A percentile compares a stretch with the other conserved stretches of the same genome.
These are phyloP conservation scores for Otolemur garnettii DNA, from an alignment of 2,113 vertebrate genomes.

Conservation along the genomic window DNA sequence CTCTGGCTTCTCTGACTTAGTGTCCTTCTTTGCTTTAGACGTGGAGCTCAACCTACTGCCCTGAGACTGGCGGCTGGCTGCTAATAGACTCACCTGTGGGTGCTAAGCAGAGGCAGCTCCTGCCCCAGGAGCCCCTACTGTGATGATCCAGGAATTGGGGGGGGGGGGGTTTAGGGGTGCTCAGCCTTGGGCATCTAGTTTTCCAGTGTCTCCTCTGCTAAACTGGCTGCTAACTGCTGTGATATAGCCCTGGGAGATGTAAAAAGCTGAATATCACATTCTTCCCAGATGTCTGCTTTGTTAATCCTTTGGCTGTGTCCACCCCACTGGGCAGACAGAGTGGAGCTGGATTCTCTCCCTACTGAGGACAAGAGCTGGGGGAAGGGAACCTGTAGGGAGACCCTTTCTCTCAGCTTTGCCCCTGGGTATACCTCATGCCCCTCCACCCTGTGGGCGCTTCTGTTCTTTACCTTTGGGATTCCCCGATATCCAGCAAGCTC, in stretches of 20 bases:
- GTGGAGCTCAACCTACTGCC: no score
- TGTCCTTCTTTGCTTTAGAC: no score
- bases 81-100: not conserved
- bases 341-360: not conserved
- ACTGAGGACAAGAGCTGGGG: not conserved
- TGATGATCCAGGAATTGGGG: not conserved
- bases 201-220: not conserved
- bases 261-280: not conserved
- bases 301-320: not conserved
- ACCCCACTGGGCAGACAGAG: not conserved
- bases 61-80: not conserved
- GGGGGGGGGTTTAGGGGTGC: not conserved
- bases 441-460: fast-evolving
- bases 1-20: not conserved
- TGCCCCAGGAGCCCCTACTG: not conserved
- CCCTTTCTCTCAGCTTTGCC: not conserved
- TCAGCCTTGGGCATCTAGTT: not conserved
- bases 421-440: not conserved
- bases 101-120: not conserved
- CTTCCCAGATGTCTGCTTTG: not conserved
- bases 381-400: not conserved
- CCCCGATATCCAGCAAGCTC: no score
- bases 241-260: not conserved
- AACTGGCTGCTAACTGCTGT: no score
- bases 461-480: not conserved